Evolutionary conservation across 37 sponge, comb jelly and placozoan genomes (phyloP).

Genomic region (Ephydatia muelleri): DNA sequence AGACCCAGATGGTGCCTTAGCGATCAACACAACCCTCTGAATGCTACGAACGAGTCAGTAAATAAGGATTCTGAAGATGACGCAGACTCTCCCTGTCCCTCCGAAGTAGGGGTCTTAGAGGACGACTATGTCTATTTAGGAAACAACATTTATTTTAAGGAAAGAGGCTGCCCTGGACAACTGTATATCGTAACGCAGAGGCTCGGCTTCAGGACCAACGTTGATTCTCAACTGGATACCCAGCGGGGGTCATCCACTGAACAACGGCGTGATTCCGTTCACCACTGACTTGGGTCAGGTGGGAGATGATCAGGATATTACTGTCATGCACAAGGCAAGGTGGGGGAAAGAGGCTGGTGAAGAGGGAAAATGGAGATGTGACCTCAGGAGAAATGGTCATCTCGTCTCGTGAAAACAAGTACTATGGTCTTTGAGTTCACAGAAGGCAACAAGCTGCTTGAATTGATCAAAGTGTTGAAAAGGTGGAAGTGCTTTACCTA

Average conservation of each 20-base stretch:
- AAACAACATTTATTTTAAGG: slow-evolving; percentile 51
- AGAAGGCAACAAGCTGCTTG: slow-evolving; percentile 25
- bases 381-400: slow-evolving; percentile 50
- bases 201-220: slow-evolving; percentile 45
- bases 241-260: slow-evolving; percentile 6
- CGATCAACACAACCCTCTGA: not conserved
- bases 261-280: slow-evolving; percentile 4
- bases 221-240: slow-evolving; percentile 80
- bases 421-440: slow-evolving; percentile 48
- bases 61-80: not conserved
- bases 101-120: not conserved
- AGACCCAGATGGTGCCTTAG: not conserved
- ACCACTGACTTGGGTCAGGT: slow-evolving; percentile 64
- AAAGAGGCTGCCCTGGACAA: not conserved
- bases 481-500: slow-evolving; percentile 52
- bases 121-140: slow-evolving; percentile 60
- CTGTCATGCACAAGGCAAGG: slow-evolving; percentile 9
- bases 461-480: slow-evolving; percentile 35
- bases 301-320: slow-evolving; percentile 72
- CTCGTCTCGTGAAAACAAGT: not conserved
- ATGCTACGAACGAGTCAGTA: not conserved
- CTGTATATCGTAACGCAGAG: slow-evolving; percentile 56
- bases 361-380: slow-evolving; percentile 9
- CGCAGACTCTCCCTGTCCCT: not conserved
- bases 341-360: not conserved